These are phyloP conservation scores for Lucinisca nassula DNA, from an alignment of 2,888 invertebrate genomes.

Conservation along the genomic window DNA sequence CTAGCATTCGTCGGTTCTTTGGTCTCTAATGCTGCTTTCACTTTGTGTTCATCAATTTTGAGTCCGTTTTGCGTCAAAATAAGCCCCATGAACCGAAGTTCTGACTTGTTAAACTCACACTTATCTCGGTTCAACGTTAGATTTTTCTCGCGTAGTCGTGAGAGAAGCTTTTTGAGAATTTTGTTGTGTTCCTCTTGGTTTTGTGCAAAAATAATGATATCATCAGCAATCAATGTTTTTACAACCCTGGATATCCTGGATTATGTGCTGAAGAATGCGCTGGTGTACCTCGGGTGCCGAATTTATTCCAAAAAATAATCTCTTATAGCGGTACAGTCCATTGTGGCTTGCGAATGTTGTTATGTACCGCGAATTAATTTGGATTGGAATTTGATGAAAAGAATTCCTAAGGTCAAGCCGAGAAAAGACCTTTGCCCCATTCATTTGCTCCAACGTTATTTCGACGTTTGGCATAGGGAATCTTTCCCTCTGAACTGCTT, in stretches of 20 bases:
- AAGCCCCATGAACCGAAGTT: too few species aligned
- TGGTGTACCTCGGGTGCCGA: slow-evolving; percentile 17
- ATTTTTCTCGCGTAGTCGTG: too few species aligned
- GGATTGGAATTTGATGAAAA: slow-evolving; percentile 6
- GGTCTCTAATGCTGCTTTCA: too few species aligned
- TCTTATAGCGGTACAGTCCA: slow-evolving; percentile 20
- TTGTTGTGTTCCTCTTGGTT: too few species aligned
- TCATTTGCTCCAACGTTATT: slow-evolving; percentile 18
- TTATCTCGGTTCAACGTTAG: too few species aligned
- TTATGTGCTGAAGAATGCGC: slow-evolving; percentile 6
- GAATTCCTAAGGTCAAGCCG: slow-evolving; percentile 17
- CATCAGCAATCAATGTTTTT: background rate
- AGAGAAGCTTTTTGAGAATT: too few species aligned
- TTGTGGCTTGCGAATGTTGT: slow-evolving; percentile 18
- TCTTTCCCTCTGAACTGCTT: slow-evolving; percentile 56
- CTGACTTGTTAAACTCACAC: too few species aligned
- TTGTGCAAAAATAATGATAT: too few species aligned
- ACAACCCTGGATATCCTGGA: background rate
- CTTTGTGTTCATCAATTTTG: too few species aligned
- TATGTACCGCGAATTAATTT: background rate
- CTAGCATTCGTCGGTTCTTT: too few species aligned
- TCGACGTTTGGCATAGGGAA: slow-evolving; percentile 53
- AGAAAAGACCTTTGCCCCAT: slow-evolving; percentile 1
- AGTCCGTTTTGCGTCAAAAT: too few species aligned
- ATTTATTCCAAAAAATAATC: slow-evolving; percentile 49